A percentile compares a stretch with the other conserved stretches of the same genome.
Conservation (phyloP, 1,140 invertebrate species). For the Sesamia nonagrioides region DNA sequence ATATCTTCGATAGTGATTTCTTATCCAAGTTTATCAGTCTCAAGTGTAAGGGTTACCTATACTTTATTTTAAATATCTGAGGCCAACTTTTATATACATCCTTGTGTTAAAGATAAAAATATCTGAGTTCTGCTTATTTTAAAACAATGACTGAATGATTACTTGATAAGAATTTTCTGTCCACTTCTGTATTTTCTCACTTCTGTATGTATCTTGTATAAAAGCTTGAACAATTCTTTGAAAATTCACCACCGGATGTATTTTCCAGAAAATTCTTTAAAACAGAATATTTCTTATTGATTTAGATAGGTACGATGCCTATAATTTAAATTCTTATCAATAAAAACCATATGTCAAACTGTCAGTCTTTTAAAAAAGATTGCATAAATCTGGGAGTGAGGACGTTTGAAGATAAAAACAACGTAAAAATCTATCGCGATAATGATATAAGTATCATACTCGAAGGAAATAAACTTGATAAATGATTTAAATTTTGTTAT, state of each 20-base stretch:
- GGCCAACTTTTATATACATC: neutral
- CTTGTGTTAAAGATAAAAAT: constrained; percentile 32
- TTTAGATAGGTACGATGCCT: too few relatives aligned
- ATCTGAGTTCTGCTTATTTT: neutral
- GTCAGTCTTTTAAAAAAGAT: constrained; percentile 4
- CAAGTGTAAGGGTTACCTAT: constrained; percentile 7
- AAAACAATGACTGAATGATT: neutral
- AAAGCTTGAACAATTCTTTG: neutral
- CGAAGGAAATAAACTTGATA: constrained; percentile 13
- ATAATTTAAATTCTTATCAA: neutral
- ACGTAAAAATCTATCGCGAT: constrained; percentile 52
- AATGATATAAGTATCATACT: constrained; percentile 24
- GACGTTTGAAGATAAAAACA: constrained; percentile 50
- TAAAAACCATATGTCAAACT: constrained; percentile 3
- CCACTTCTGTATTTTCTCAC: neutral
- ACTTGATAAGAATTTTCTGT: neutral
- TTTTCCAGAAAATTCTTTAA: neutral
- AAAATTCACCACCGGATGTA: neutral
- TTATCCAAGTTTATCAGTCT: constrained; percentile 25
- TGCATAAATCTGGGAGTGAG: constrained; percentile 20
- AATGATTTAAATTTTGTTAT: constrained; percentile 10
- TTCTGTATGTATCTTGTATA: too few relatives aligned
- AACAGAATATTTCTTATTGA: neutral
- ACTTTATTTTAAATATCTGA: constrained; percentile 18
- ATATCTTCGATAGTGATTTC: constrained; percentile 4